A percentile compares a stretch with the other conserved stretches of the same genome.
phyloP scores from a whole-genome alignment of 2,797 vertebrate genomes.

The Oreonectes daqikongensis region DNA sequence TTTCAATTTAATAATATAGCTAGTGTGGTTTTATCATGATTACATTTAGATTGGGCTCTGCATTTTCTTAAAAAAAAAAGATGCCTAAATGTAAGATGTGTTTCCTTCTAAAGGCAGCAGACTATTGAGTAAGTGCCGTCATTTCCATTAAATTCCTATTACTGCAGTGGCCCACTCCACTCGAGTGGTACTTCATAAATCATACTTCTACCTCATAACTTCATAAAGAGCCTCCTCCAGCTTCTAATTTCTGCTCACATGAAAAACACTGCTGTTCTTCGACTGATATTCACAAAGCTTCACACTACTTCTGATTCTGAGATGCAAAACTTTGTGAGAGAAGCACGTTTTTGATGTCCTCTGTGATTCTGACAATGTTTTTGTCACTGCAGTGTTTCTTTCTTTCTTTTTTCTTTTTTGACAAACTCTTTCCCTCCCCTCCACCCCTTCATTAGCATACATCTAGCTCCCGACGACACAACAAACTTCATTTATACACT shows the following conservation, averaged over 20 bases:
- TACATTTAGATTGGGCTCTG: neutral
- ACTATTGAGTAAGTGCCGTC: conserved; percentile 23
- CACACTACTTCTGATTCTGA: conserved; percentile 60
- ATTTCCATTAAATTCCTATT: conserved; percentile 37
- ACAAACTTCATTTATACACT: conserved; percentile 76
- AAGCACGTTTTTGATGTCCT: conserved; percentile 71
- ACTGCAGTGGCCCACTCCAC: conserved; percentile 17
- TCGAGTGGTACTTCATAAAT: conserved; percentile 45
- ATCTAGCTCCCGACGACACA: conserved; percentile 73
- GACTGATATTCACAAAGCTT: conserved; percentile 68
- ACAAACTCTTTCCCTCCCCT: conserved; percentile 35
- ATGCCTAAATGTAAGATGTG: neutral
- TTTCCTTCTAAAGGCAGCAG: neutral
- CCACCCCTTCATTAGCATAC: conserved; percentile 74
- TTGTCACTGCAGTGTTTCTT: conserved; percentile 67
- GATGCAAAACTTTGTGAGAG: conserved; percentile 70
- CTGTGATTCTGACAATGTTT: conserved; percentile 71
- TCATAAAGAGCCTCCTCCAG: conserved; percentile 64
- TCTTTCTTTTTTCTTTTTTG: too few relatives aligned
- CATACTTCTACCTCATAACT: conserved; percentile 60
- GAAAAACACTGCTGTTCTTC: conserved; percentile 29
- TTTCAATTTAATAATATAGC: neutral
- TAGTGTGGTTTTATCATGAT: neutral
- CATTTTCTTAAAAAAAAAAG: neutral
- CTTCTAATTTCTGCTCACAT: conserved; percentile 62